Base-by-base conservation (phyloP, 2,113 vertebrate genomes). In the Apteryx mantelli region DNA sequence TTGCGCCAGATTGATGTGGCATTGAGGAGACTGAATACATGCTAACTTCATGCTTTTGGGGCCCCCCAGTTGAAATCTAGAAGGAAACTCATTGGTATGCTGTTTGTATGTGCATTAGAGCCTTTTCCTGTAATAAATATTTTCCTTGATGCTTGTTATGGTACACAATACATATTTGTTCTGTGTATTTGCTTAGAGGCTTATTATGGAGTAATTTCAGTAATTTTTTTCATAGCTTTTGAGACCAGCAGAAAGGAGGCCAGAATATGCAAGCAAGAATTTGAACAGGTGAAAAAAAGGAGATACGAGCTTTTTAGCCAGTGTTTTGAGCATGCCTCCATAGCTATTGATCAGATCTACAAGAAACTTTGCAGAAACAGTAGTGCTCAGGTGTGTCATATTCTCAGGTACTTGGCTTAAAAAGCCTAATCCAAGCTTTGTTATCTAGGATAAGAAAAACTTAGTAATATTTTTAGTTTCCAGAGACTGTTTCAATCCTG, bases 331-430 rank as follows among this genome's bases (percentile, higher is more conserved):
- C 99, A 99, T 1, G 96, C 99, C 82, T 99, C 97, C 1, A 1
- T 99, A 38, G 97, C 98, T 26, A 99, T 99, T 58, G 99, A 99
- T 96, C 98, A 98, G 68, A 99, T 99, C 98, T 99, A 99, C 98
- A 99, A 99, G 97, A 97, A 97, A 86, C 98, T 99, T 25, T 99
- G 99, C 98, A 98, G 98, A 83, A 99, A 99, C 98, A 90, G 14
- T 83, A 99, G 99, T 26, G 99, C 99, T 86, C 99, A 99, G 98
- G 99, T 99, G 86, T 85, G 98, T 97, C 21, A 4, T 7, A 48
- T 38, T 81, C 55, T 71, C 30, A 42, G 11, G 8, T 73, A 12
- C 36, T 53, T 56, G 21, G 66, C 11, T 65, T 40, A 16, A 6
- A 40, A 95, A 42, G 53, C 46, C 28, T 58, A 5, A 32, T 73